Percentiles rank a stretch among this genome's conserved stretches.
Evolutionary conservation across 2,113 vertebrate species (phyloP).

Genomic region (Ciconia boyciana): DNA sequence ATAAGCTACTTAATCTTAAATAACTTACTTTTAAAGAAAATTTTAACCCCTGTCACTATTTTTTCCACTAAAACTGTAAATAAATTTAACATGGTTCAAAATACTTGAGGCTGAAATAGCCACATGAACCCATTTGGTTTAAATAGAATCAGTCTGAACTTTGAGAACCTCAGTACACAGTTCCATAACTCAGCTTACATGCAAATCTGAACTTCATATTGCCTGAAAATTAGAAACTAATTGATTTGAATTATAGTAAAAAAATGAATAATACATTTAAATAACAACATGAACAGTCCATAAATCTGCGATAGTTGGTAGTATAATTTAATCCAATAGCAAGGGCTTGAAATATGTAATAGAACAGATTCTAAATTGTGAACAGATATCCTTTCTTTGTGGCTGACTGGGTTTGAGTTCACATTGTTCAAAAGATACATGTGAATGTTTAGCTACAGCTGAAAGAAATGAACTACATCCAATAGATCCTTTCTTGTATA

Average conservation of each 20-base stretch:
- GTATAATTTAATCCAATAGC: background rate
- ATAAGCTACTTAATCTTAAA: background rate
- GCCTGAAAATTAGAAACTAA: conserved; percentile 43
- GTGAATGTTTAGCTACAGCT: conserved; percentile 26
- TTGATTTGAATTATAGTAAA: conserved; percentile 12
- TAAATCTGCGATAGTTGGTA: background rate
- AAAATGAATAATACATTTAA: background rate
- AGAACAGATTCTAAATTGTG: conserved; percentile 16
- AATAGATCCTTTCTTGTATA: background rate
- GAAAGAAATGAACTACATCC: conserved; percentile 2
- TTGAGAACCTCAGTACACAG: background rate
- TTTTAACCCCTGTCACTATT: conserved; percentile 29
- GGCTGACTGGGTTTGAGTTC: background rate
- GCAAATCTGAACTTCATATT: conserved; percentile 33
- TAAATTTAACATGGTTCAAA: conserved; percentile 43
- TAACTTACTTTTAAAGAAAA: conserved; percentile 2
- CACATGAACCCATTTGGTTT: conserved; percentile 39
- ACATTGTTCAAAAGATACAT: background rate
- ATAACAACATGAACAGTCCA: background rate
- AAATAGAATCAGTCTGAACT: conserved; percentile 40
- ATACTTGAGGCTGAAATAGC: conserved; percentile 48
- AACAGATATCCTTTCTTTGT: conserved; percentile 25
- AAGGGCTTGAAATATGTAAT: background rate
- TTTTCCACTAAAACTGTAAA: conserved; percentile 51
- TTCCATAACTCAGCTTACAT: background rate